Evolutionary conservation across 2,797 vertebrate genomes (phyloP), one percentile per base, ranked within the genome.

Genomic region (Simalia tracyae): DNA sequence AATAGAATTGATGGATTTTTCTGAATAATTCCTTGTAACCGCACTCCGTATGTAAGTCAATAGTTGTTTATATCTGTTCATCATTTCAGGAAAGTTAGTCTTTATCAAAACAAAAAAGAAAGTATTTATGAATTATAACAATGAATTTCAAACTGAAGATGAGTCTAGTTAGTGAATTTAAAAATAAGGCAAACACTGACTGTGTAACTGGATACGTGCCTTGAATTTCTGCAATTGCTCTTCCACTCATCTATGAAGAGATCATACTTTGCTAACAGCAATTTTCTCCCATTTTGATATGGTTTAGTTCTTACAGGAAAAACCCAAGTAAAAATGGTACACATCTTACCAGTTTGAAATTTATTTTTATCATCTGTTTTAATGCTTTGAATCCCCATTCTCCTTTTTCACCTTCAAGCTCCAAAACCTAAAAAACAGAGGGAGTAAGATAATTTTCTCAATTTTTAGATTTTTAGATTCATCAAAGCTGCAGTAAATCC

Each of bases 321-420:
- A 56, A 17, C 54, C 14, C 14, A 84, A 64, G 17, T 46, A 76
- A 87, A 84, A 90, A 57, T 17, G 28, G 60, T 56, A 1, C 64
- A 89, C 12, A 94, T 94, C 88, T 93, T 98, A 99, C 99, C 98
- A 99, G 97, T 97, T 99, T 99, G 97, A 99, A 99, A 97, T 99
- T 99, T 97, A 99, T 99, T 97, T 99, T 99, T 96, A 99, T 99
- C 99, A 99, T 99, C 97, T 99, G 99, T 98, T 99, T 99, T 96
- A 99, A 97, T 95, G 99, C 99, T 98, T 99, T 99, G 97, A 99
- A 99, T 92, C 99, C 99, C 99, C 99, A 99, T 97, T 99, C 99
- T 97, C 99, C 99, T 95, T 99, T 99, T 97, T 99, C 99, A 93
- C 99, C 99, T 97, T 99, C 99, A 1, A 99, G 98, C 93, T 99